Evolutionary conservation across 2,113 vertebrate species (phyloP), one percentile per base, ranked within the genome.

Genomic region (Bos javanicus): DNA sequence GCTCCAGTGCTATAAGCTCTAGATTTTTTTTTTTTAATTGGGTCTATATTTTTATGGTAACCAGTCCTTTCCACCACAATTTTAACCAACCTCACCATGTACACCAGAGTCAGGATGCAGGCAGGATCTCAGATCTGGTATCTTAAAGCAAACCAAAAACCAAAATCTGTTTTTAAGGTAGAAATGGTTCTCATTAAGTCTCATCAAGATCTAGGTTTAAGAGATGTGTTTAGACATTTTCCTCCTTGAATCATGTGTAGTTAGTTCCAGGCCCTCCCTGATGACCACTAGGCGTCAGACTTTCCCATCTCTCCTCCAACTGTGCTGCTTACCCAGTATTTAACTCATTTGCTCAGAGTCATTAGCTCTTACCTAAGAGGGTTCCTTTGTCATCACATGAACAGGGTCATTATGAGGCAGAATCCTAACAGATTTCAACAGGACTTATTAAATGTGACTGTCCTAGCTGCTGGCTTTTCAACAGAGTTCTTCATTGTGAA

Each of bases 251-350:
- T 64, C 43, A 12, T 52, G 4, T 48, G 7, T 54, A 21, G 19
- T 64, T 57, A 74, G 57, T 81, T 82, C 64, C 71, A 86, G 94
- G 78, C 21, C 46, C 57, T 97, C 33, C 71, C 11, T 23, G 48
- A 50, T 85, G 91, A 94, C 98, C 98, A 98, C 98, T 98, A 98
- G 98, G 97, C 94, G 97, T 95, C 98, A 98, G 97, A 96, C 92
- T 98, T 98, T 87, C 59, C 97, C 85, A 60, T 71, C 94, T 83
- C 95, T 98, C 78, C 50, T 93, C 93, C 43, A 92, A 84, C 9
- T 36, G 25, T 28, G 62, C 57, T 7, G n/a, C 43, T 84, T 84
- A 54, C 62, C 43, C 56, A 30, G 30, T 94, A 96, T 97, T 97
- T 95, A 86, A 93, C 48, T 97, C 83, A 78, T 97, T 97, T 85